Base-by-base conservation (phyloP, 2,797 vertebrate genomes). In the Remorina albescens region DNA sequence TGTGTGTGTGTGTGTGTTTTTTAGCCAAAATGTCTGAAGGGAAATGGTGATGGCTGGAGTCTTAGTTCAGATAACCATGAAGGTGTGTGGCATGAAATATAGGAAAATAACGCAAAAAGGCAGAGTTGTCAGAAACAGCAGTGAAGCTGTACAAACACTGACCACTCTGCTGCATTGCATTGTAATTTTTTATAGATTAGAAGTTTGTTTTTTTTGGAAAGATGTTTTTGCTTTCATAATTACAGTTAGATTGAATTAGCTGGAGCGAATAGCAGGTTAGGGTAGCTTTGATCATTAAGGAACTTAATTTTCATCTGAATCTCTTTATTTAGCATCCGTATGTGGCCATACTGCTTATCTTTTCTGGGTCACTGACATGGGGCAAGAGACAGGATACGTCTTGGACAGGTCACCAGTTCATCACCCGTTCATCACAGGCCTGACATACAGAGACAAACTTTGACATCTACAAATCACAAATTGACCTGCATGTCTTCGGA, bases 11-110 rank as follows among this genome's bases (percentile, higher is more conserved):
- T 41, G 32, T 69, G 61, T 70, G 75, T 55, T 77, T 26, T 41
- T 41, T 39, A 70, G 63, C 67, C 50, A 75, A 77, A 81, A 57
- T 81, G 64, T 54, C 69, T 46, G 39, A 71, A 53, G 51, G 11
- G 25, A 54, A 56, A 63, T 3, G 7, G 55, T 53, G 36, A 67
- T 26, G 46, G 42, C 53, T 65, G 36, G 28, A 70, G 54, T 51
- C 26, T 30, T 1, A 11, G 39, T 65, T 74, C 34, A 71, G 37
- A 25, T 28, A 60, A 47, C 46, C 41, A 65, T 60, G 16, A 23
- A 59, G 25, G 16, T 67, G 42, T 67, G 65, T 47, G 30, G 34
- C n/a, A 42, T 46, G 18, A 54, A 37, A 15, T 23, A 67, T 50
- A 39, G 10, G 32, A 70, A 34, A 39, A 25, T 21, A 49, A n/a